Percentiles rank a stretch among this genome's conserved stretches.
Conservation (phyloP, 1,140 invertebrate species). For the Pantala flavescens region DNA sequence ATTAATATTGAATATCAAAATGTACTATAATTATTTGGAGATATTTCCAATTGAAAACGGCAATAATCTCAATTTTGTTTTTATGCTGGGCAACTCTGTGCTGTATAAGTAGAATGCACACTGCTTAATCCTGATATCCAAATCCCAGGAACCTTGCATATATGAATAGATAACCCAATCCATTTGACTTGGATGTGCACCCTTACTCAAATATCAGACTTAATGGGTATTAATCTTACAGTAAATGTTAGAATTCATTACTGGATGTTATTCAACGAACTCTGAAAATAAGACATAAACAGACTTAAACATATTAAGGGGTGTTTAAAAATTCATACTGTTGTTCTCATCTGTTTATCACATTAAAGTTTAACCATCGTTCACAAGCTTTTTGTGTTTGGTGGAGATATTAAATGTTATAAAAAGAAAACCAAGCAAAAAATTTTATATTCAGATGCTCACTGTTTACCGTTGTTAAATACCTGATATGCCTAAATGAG, state of each 20-base stretch:
- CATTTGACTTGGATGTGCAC: slow-evolving; percentile 1
- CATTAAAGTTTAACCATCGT: not conserved
- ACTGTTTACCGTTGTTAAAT: not conserved
- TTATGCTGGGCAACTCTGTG: slow-evolving; percentile 1
- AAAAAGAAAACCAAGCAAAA: not conserved
- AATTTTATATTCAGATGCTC: not conserved
- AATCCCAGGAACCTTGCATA: not conserved
- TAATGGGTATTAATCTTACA: not conserved
- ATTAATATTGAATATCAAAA: too few species aligned
- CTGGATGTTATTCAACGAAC: not conserved
- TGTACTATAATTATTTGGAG: too few species aligned
- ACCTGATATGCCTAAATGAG: not conserved
- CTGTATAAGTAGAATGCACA: not conserved
- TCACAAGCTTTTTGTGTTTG: not conserved
- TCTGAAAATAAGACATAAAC: not conserved
- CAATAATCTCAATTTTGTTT: too few species aligned
- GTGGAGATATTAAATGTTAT: not conserved
- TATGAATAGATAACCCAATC: not conserved
- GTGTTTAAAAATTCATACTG: not conserved
- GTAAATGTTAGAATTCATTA: too few species aligned
- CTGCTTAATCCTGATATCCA: too few species aligned
- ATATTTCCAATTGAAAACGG: too few species aligned
- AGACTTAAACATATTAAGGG: not conserved
- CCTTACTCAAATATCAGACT: not conserved
- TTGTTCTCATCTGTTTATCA: slow-evolving; percentile 3